Evolutionary conservation across 1,140 invertebrate species (phyloP), one percentile per base, ranked within the genome.

Genomic region (Achroia grisella): DNA sequence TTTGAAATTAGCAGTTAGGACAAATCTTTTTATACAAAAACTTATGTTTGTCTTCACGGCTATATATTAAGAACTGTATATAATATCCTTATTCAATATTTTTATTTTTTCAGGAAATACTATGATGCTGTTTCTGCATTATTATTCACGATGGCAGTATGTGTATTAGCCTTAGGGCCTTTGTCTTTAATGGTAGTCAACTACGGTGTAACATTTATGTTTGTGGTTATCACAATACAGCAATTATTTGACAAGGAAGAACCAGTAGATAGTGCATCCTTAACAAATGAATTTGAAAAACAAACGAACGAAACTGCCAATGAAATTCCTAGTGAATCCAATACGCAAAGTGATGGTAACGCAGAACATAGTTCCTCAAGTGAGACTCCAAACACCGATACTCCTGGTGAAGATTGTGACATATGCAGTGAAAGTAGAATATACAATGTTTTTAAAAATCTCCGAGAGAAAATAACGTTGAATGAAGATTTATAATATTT

Each of bases 121-220:
- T 88, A 88, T 63, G 76, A 76, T 37, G 29, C 75, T 17, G 44
- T 90, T 1, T 64, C 84, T 4, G 53, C 84, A 1, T n/a, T 89
- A 10, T 52, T 90, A 1, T 87, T 88, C 47, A 44, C 81, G 1
- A 66, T 88, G 27, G 87, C 87, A 10, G 70, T 88, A 6, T 60
- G 86, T 17, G 77, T 85, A 23, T 58, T 90, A 33, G 69, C 88
- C 2, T 85, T 89, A 45, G 87, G 87, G 8, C 86, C 89, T 27
- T 74, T 87, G n/a, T 85, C 88, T 0, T 56, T 90, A 6, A 88
- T 86, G 51, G 62, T 89, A 10, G 71, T 91, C 2, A 90, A 88
- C 56, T 89, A 87, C 67, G 72, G 88, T 11, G 69, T 91, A 11
- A 80, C 87, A 9, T 68, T 73, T 5, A 72, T 87, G 34, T 88